Base-by-base conservation (phyloP, 2,797 vertebrate species). In the Pseudomugil gertrudae region DNA sequence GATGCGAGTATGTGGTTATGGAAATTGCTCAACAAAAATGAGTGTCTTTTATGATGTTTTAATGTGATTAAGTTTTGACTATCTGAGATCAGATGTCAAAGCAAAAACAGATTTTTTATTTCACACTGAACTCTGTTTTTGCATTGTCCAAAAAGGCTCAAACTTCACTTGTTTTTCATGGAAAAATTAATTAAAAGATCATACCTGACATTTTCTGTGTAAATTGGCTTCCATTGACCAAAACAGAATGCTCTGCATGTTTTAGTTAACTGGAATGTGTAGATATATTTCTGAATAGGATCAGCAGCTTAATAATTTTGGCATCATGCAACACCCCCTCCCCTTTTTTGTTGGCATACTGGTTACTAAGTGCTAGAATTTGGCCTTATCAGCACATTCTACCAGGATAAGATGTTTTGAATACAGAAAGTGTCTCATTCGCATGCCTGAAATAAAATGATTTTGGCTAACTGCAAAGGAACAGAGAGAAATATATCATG, bases 381-480 rank as follows among this genome's bases (percentile, higher is more conserved):
- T 60, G 27, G 57, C 43, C 29, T 33, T 33, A 60, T 60, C 45
- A 50, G 21, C 58, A 61, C 13, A 15, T 3, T 35, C 21, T 62
- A 7, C 29, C 23, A 7, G 24, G 24, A 51, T 51, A 51, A 43
- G 48, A 26, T 26, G 48, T 51, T 26, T 24, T 51, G 3, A 51
- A 27, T 51, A 14, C 21, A 51, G 48, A 27, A 27, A 51, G 24
- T 15, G 48, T 62, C 32, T 61, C 33, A 0, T 52, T 90, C 84
- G 61, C 78, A 82, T 86, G 21, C 51, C 63, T 77, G 76, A 79
- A 72, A 74, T 72, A 76, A 79, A 88, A 81, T 72, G 54, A 67
- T 80, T 72, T 67, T 74, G 55, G 69, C 64, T 87, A 84, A 87
- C 74, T 78, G 35, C 63, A 57, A 29, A 19, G 40, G 55, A 84